Conservation (phyloP, 2,888 invertebrate genomes). For the Platycnemis pennipes region DNA sequence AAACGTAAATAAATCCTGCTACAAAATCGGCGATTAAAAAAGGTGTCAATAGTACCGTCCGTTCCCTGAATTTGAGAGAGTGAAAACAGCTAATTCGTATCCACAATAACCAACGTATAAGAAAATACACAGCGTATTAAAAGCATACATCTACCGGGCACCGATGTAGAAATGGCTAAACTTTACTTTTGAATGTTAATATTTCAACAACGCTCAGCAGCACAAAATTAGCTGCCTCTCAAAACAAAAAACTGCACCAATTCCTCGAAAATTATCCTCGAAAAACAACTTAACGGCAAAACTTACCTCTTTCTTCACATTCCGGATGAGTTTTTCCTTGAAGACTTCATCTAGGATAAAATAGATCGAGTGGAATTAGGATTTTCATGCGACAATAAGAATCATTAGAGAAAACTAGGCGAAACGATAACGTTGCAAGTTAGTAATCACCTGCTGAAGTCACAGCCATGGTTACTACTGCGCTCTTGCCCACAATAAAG, state of each 20-base stretch:
- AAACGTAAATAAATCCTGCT: too few species aligned
- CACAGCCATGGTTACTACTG: slow-evolving; percentile 48
- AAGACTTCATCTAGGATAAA: slow-evolving; percentile 78
- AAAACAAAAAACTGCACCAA: background rate
- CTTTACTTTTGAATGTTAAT: too few species aligned
- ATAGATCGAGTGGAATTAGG: background rate
- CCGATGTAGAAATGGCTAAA: too few species aligned
- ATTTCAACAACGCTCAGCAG: too few species aligned
- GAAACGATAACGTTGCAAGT: background rate
- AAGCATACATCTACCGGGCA: too few species aligned
- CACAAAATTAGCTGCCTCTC: background rate
- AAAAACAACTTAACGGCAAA: slow-evolving; percentile 1
- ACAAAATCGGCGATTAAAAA: too few species aligned
- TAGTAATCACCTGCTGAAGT: slow-evolving; percentile 50
- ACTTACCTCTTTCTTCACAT: slow-evolving; percentile 88
- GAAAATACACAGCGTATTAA: too few species aligned
- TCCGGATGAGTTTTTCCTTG: slow-evolving; percentile 89
- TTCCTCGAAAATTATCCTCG: background rate
- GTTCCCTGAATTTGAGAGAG: too few species aligned
- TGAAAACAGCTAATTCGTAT: too few species aligned
- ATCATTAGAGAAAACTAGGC: background rate
- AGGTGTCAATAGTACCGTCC: too few species aligned
- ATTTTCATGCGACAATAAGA: background rate
- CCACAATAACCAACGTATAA: too few species aligned
- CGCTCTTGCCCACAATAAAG: slow-evolving; percentile 1